Base-by-base conservation (phyloP, 2,113 vertebrate species). In the Raphicerus campestris region DNA sequence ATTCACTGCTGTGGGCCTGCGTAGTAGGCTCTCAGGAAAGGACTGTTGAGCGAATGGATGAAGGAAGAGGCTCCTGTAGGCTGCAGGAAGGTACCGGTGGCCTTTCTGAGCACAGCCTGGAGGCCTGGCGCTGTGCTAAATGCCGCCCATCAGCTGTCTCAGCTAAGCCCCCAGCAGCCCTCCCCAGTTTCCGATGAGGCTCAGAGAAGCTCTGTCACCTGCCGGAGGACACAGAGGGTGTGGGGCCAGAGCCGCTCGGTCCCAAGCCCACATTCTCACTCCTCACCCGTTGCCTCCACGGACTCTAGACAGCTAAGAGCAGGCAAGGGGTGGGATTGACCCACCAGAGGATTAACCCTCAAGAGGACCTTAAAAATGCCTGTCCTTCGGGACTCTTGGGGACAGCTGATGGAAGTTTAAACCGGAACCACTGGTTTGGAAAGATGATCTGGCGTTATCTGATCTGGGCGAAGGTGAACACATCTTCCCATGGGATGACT, bases 391-490 rank as follows among this genome's bases (percentile, higher is more conserved):
- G n/a, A 78, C 1, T 24, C 45, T 51, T 4, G 22, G 45, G 49
- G n/a, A 24, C n/a, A 11, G 51, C 45, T 17, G 55, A 78, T 2
- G 45, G 45, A 14, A 82, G 32, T 32, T 53, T 53, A 42, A 53
- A 66, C 47, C 3, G 47, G 45, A 66, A 58, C 51, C 30, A 14
- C 30, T 56, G 81, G 17, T 73, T 26, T 0, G 53, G 61, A 30
- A 77, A 60, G 51, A 24, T 0, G 14, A 22, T 17, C 4, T 11
- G 55, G 70, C 13, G 3, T 60, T 42, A 22, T 22, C 42, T 61
- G 83, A 58, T 17, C 22, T 6, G 0, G 9, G 45, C 0, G 1
- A 53, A 42, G 55, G 55, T 30, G 10, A 10, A 24, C 6, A 3
- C 30, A 1, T 8, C 30, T 20, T 15, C 2, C 22, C 39, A 7